Conservation (phyloP, 92 coral and sea anemone genomes). For the Epizoanthus rinbou region DNA sequence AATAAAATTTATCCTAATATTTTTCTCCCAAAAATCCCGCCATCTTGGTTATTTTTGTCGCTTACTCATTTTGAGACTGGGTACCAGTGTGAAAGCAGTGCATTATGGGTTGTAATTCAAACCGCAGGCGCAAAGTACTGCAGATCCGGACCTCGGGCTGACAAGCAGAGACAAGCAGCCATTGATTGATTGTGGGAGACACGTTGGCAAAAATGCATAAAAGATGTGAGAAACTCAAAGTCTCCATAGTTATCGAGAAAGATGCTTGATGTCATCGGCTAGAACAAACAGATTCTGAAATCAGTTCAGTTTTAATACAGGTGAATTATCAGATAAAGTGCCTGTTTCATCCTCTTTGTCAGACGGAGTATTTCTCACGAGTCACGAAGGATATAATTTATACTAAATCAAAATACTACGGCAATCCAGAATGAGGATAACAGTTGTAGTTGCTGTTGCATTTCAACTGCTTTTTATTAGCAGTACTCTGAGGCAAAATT, state of each 20-base stretch:
- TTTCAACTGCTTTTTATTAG: conserved; percentile 21
- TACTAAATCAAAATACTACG: too few relatives aligned
- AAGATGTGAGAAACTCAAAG: not conserved
- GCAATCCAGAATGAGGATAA: conserved; percentile 6
- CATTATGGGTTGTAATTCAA: conserved; percentile 42
- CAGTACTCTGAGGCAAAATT: not conserved
- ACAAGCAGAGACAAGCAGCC: too few relatives aligned
- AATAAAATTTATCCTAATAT: not conserved
- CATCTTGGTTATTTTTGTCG: conserved; percentile 77
- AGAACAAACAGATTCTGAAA: not conserved
- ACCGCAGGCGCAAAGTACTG: not conserved
- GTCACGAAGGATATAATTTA: too few relatives aligned
- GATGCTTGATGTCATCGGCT: not conserved
- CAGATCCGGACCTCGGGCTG: too few relatives aligned
- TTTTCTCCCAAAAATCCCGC: conserved; percentile 70
- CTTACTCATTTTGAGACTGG: conserved; percentile 48
- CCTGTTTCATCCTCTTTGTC: too few relatives aligned
- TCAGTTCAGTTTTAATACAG: not conserved
- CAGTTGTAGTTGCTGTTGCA: not conserved
- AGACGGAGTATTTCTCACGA: too few relatives aligned
- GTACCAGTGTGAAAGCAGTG: conserved; percentile 25
- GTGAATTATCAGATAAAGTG: not conserved
- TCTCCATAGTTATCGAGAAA: not conserved
- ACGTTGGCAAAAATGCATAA: conserved; percentile 20
- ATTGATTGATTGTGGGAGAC: not conserved